Conservation (phyloP, 1,140 invertebrate genomes). For the Choristoneura fumiferana region DNA sequence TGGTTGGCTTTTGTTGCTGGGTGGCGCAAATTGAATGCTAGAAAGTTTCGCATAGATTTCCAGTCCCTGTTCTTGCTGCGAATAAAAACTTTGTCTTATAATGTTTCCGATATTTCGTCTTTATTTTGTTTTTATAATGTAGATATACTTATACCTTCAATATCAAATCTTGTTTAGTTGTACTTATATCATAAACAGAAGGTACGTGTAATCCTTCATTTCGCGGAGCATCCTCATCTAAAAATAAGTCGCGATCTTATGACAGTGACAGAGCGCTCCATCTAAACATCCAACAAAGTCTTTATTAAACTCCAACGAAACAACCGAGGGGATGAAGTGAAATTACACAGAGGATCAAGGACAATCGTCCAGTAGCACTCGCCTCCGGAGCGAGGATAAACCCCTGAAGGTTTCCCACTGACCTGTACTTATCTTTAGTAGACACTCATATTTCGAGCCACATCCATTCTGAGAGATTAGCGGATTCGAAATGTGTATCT, state of each 20-base stretch:
- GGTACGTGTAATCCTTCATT: constrained; percentile 7
- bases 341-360: not conserved
- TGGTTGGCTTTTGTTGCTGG: constrained; percentile 9
- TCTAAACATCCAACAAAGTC: constrained; percentile 6
- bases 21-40: constrained; percentile 5
- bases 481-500: not conserved
- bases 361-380: constrained; percentile 2
- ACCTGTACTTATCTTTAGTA: constrained; percentile 7
- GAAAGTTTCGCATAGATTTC: constrained; percentile 13
- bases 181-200: too few species aligned
- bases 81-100: too few species aligned
- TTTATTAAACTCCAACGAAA: constrained; percentile 1
- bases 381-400: not conserved
- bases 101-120: too few species aligned
- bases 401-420: not conserved
- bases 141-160: too few species aligned
- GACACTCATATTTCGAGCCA: constrained; percentile 16
- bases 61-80: not conserved
- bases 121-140: too few species aligned
- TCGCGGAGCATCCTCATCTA: constrained; percentile 7
- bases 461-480: constrained; percentile 4
- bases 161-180: too few species aligned
- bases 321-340: not conserved
- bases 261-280: constrained; percentile 7
- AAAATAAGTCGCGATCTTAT: constrained; percentile 13